Evolutionary conservation across 2,888 invertebrate genomes (phyloP).

Genomic region (Vanessa cardui): DNA sequence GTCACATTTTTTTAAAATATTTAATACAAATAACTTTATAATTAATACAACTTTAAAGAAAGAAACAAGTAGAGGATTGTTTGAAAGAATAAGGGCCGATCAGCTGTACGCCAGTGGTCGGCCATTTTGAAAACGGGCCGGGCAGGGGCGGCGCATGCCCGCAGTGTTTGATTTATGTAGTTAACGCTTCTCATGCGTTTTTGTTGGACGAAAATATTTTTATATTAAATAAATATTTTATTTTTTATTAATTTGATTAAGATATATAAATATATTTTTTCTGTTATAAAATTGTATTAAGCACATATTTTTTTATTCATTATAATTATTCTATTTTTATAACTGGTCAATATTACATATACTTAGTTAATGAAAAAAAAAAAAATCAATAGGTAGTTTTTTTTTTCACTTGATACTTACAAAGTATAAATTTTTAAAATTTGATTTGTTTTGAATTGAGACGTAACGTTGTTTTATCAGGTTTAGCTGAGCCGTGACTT

Average conservation of each 20-base stretch:
- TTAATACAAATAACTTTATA: background rate
- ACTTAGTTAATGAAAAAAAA: too few species aligned
- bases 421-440: conserved; percentile 47
- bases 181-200: conserved; percentile 55
- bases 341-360: too few species aligned
- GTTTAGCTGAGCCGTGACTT: conserved; percentile 69
- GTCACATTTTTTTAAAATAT: too few species aligned
- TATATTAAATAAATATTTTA: too few species aligned
- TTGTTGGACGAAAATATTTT: conserved; percentile 42
- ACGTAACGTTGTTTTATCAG: conserved; percentile 75
- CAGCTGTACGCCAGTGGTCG: conserved; percentile 64
- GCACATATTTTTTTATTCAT: background rate
- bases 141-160: conserved; percentile 63
- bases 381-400: too few species aligned
- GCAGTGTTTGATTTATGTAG: conserved; percentile 67
- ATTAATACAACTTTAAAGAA: background rate
- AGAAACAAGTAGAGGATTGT: background rate
- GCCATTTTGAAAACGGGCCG: conserved; percentile 70
- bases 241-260: too few species aligned
- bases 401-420: too few species aligned
- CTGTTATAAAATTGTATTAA: too few species aligned
- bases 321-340: background rate
- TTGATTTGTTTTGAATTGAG: conserved; percentile 65
- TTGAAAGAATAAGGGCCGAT: conserved; percentile 53
- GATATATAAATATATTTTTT: too few species aligned